Conservation (phyloP, 2,797 vertebrate genomes). For the Acanthurus leucopareius region DNA sequence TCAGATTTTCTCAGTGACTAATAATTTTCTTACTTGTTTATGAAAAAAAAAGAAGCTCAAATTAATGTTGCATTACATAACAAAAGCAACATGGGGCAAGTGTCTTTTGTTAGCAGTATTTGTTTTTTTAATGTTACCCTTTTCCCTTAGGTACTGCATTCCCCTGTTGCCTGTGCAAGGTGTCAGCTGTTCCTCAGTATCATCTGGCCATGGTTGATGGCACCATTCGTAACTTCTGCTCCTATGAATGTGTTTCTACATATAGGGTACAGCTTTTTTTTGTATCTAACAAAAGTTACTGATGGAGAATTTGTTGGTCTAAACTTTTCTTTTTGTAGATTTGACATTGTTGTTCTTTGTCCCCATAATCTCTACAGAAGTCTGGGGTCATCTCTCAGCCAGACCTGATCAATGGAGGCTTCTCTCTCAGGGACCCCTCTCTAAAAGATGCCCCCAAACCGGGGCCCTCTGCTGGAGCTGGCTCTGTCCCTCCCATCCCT, state of each 20-base stretch:
- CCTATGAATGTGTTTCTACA: conserved; percentile 92
- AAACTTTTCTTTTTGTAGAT: background rate
- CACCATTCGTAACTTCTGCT: conserved; percentile 98
- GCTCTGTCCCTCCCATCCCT: conserved; percentile 67
- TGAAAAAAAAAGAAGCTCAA: background rate
- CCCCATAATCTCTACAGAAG: conserved; percentile 56
- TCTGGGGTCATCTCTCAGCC: conserved; percentile 42
- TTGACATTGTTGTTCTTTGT: background rate
- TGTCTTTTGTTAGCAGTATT: background rate
- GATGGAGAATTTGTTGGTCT: background rate
- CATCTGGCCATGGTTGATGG: conserved; percentile 98
- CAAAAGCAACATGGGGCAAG: background rate
- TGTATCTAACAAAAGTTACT: background rate
- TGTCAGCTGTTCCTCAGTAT: conserved; percentile 94
- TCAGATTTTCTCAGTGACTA: background rate
- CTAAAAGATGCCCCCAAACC: conserved; percentile 54
- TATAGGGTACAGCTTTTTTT: conserved; percentile 79
- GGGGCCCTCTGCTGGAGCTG: conserved; percentile 49
- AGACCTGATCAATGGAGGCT: conserved; percentile 71
- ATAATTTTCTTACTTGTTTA: background rate
- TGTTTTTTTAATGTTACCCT: background rate
- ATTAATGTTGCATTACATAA: background rate
- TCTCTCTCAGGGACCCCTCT: conserved; percentile 54
- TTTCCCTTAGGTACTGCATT: conserved; percentile 89
- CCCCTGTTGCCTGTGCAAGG: conserved; percentile 95